Conservation (phyloP, 2,888 invertebrate species). For the Drosophila putrida region DNA sequence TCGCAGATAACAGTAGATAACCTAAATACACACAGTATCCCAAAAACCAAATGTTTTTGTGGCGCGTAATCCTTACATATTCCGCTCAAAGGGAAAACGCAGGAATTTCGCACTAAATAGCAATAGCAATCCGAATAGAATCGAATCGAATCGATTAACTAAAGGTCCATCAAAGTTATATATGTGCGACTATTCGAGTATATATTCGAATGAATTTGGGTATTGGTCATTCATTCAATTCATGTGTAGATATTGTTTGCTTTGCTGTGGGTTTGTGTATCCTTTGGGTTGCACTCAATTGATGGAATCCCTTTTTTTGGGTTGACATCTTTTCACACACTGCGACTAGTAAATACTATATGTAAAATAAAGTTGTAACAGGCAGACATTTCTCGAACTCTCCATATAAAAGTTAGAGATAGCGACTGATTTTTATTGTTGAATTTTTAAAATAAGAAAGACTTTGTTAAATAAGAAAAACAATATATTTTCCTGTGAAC, state of each 20-base stretch:
- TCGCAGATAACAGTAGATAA: slow-evolving; percentile 37
- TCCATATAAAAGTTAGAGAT: too few species aligned
- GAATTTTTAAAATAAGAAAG: too few species aligned
- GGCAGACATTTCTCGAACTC: too few species aligned
- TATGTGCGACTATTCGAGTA: not conserved
- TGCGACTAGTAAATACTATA: too few species aligned
- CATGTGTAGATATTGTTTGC: slow-evolving; percentile 18
- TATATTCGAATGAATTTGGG: slow-evolving; percentile 42
- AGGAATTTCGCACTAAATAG: slow-evolving; percentile 34
- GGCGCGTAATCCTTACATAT: slow-evolving; percentile 44
- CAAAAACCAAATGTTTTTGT: slow-evolving; percentile 35
- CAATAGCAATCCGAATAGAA: slow-evolving; percentile 23
- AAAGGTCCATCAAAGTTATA: slow-evolving; percentile 43
- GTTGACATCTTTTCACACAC: slow-evolving; percentile 38
- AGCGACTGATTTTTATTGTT: too few species aligned
- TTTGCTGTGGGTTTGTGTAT: slow-evolving; percentile 4
- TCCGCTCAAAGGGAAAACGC: slow-evolving; percentile 11
- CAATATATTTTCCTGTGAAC: too few species aligned
- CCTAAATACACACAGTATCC: slow-evolving; percentile 66
- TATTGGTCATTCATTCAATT: slow-evolving; percentile 24
- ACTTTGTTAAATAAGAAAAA: too few species aligned
- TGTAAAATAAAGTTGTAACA: too few species aligned
- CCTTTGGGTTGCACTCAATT: not conserved
- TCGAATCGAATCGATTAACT: slow-evolving; percentile 56
- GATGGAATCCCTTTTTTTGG: slow-evolving; percentile 4